A percentile compares a stretch with the other conserved stretches of the same genome.
phyloP scores from a whole-genome alignment of 92 coral and sea anemone species.

The Parazoanthus atlanticus region DNA sequence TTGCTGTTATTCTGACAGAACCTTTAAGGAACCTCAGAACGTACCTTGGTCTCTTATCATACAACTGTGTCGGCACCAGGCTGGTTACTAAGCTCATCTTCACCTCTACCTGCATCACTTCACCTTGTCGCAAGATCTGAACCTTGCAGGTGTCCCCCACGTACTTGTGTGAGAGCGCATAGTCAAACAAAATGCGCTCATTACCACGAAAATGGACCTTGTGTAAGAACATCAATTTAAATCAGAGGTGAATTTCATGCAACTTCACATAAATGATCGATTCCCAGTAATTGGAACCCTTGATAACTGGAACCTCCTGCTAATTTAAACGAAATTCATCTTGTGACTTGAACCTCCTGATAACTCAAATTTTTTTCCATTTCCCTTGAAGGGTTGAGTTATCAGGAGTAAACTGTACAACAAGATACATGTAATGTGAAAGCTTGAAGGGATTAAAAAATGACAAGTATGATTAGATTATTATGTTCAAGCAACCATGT shows the following conservation, averaged over 20 bases:
- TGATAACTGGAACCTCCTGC: background rate
- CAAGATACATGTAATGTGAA: no score
- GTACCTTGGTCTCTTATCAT: constrained; percentile 89
- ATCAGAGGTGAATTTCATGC: background rate
- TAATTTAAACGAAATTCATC: no score
- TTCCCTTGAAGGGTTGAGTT: background rate
- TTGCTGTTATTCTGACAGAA: no score
- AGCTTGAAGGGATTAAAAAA: no score
- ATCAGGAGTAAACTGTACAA: background rate
- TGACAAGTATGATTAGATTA: no score
- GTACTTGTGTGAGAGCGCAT: constrained; percentile 76
- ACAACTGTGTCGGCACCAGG: constrained; percentile 85
- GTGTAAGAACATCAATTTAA: background rate
- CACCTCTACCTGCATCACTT: constrained; percentile 69
- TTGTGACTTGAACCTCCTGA: no score
- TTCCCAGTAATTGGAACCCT: background rate
- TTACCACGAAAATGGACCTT: constrained; percentile 93
- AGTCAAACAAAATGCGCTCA: constrained; percentile 85
- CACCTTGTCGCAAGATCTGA: constrained; percentile 77
- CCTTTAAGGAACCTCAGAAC: background rate
- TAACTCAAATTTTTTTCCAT: background rate
- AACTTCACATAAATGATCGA: background rate
- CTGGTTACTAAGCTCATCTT: constrained; percentile 75
- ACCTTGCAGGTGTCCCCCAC: constrained; percentile 70
- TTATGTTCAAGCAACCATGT: no score